These are phyloP conservation scores for Phylloscopus whistleri DNA, from an alignment of 2,113 vertebrate genomes.

Conservation along the genomic window DNA sequence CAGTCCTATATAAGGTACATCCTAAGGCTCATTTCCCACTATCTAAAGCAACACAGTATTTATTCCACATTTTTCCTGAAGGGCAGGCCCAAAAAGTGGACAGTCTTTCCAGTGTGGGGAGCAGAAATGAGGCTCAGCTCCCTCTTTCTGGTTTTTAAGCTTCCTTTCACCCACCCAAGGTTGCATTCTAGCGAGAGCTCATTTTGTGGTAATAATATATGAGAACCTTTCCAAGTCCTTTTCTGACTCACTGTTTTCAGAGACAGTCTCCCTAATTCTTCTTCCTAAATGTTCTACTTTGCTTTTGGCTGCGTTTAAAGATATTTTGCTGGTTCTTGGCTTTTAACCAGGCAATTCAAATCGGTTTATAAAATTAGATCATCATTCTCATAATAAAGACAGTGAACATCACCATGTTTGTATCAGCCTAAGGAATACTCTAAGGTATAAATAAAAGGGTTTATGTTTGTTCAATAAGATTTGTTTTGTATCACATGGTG, in stretches of 20 bases:
- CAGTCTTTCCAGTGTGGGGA: not conserved
- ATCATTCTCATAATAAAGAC: not conserved
- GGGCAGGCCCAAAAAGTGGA: not conserved
- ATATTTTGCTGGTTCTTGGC: not conserved
- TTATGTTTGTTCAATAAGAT: not conserved
- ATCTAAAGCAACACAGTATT: not conserved
- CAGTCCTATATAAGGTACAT: not conserved
- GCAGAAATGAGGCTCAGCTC: not conserved
- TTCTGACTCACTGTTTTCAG: not conserved
- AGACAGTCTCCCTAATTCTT: not conserved
- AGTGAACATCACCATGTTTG: not conserved
- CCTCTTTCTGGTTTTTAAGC: not conserved
- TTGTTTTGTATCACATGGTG: fast-evolving
- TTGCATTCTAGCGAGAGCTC: not conserved
- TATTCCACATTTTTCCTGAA: not conserved
- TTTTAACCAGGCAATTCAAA: not conserved
- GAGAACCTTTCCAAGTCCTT: not conserved
- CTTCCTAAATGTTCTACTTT: not conserved
- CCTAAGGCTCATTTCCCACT: not conserved
- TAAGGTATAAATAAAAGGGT: not conserved
- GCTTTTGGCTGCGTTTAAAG: not conserved
- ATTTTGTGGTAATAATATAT: not conserved
- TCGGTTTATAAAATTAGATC: not conserved
- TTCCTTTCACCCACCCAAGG: not conserved
- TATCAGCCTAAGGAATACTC: not conserved